These are phyloP conservation scores for Drosophila lacteicornis DNA, from an alignment of 1,140 invertebrate genomes.

Conservation along the genomic window DNA sequence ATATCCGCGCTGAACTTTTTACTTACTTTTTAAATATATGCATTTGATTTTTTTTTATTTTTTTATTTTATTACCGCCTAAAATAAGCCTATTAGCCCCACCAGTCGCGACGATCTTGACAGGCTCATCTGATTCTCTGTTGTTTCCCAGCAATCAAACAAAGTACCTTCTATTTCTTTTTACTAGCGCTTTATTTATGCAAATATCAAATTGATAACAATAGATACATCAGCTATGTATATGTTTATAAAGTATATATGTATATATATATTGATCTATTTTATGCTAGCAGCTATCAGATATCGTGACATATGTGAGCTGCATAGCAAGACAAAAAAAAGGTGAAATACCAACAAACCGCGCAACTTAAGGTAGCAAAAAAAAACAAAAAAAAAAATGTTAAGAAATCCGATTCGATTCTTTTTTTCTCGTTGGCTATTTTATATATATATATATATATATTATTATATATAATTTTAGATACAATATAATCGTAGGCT, in stretches of 20 bases:
- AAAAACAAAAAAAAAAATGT: conserved; percentile 39
- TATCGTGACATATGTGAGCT: conserved; percentile 49
- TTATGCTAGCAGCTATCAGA: conserved; percentile 57
- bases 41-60: no score
- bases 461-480: conserved; percentile 30
- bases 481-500: conserved; percentile 38
- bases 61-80: no score
- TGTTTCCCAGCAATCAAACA: neutral
- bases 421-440: conserved; percentile 46
- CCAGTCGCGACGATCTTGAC: no score
- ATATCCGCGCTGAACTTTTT: no score
- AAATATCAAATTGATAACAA: conserved; percentile 80
- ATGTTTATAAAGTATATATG: conserved; percentile 39
- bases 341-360: conserved; percentile 66
- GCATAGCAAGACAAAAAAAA: conserved; percentile 21
- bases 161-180: conserved; percentile 20
- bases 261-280: conserved; percentile 30
- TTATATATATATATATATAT: conserved; percentile 24
- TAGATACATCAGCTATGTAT: conserved; percentile 73
- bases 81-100: no score
- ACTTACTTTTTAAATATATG: no score
- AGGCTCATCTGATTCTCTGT: neutral
- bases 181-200: conserved; percentile 77
- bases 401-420: conserved; percentile 15
- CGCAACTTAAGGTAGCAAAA: conserved; percentile 64